These are phyloP conservation scores for Yponomeuta evonymella DNA, from an alignment of 2,888 invertebrate species.

Conservation along the genomic window DNA sequence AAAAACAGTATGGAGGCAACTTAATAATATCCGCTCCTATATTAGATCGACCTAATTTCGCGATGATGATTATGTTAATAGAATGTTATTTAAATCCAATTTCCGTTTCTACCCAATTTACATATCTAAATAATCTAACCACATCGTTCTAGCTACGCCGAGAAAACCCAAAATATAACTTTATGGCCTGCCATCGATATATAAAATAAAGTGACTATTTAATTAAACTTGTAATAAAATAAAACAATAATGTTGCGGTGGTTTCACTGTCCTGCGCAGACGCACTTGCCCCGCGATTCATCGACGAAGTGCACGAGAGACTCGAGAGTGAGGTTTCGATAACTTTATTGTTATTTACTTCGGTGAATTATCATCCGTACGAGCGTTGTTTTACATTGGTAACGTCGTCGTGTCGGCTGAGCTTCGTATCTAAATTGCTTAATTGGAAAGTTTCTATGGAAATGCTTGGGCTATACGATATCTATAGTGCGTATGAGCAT, in stretches of 20 bases:
- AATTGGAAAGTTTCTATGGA: conserved; percentile 67
- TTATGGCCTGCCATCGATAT: neutral
- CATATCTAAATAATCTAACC: neutral
- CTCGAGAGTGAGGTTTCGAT: conserved; percentile 55
- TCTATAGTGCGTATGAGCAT: conserved; percentile 13
- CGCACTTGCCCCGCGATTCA: conserved; percentile 54
- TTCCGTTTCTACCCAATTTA: conserved; percentile 4
- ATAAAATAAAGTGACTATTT: neutral
- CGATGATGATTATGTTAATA: neutral
- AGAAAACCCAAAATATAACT: conserved; percentile 2
- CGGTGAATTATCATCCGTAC: conserved; percentile 67
- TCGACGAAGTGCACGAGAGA: conserved; percentile 70
- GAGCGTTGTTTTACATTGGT: conserved; percentile 15
- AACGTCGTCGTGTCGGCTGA: conserved; percentile 59
- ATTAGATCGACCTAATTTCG: neutral
- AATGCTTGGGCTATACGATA: neutral
- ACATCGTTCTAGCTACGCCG: neutral
- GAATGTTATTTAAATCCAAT: conserved; percentile 1
- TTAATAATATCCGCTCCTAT: neutral
- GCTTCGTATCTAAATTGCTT: conserved; percentile 72
- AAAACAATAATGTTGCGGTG: conserved; percentile 37
- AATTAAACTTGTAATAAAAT: conserved; percentile 54
- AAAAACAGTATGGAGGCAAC: neutral
- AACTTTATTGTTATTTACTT: conserved; percentile 75
- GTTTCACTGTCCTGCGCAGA: neutral